These are phyloP conservation scores for Gymnarchus niloticus DNA, from an alignment of 2,113 vertebrate genomes.

Conservation along the genomic window DNA sequence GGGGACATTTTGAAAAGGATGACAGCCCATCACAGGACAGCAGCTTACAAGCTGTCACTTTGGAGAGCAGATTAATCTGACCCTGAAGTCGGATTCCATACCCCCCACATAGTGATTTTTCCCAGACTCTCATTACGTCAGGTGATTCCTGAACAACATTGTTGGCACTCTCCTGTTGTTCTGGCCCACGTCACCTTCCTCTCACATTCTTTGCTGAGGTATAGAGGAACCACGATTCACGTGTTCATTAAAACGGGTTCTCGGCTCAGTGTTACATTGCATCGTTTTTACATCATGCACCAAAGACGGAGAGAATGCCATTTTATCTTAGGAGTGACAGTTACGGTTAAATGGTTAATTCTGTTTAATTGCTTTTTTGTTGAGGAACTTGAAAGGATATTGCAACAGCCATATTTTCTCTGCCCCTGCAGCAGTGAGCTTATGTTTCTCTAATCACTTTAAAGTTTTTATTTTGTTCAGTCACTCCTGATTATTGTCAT, in stretches of 20 bases:
- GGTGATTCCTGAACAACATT: conserved; percentile 39
- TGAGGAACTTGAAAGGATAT: conserved; percentile 19
- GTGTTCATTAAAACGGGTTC: not conserved
- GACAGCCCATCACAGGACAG: not conserved
- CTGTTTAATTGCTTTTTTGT: conserved; percentile 14
- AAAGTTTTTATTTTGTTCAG: conserved; percentile 15
- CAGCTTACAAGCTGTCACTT: not conserved
- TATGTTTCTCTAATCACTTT: conserved; percentile 10
- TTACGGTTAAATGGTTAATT: not conserved
- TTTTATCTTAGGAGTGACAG: conserved; percentile 7
- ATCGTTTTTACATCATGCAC: not conserved
- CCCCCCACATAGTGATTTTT: not conserved
- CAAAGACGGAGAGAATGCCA: not conserved
- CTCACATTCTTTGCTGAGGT: not conserved
- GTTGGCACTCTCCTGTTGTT: conserved; percentile 26
- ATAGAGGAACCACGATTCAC: not conserved
- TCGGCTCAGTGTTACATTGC: not conserved
- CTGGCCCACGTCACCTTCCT: not conserved
- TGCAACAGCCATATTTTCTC: conserved; percentile 3
- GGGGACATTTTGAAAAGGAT: not conserved
- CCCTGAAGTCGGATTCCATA: not conserved
- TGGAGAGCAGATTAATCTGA: not conserved
- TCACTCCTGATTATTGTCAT: conserved; percentile 10
- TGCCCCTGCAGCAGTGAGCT: not conserved
- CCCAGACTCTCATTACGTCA: conserved; percentile 19